Conservation (phyloP, 92 coral and sea anemone genomes). For the Zoanthus gigantus region DNA sequence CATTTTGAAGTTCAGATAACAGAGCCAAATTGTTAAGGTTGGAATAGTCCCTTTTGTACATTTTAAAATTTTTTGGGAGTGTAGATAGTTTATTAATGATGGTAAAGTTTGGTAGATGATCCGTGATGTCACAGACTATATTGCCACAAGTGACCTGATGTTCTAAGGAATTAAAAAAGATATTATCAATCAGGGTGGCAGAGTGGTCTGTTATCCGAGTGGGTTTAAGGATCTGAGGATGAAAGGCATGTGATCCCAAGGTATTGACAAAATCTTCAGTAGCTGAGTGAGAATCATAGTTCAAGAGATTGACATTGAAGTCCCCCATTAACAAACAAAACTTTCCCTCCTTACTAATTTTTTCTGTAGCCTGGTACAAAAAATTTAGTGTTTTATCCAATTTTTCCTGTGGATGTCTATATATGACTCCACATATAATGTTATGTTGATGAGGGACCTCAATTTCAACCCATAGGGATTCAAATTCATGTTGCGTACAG, state of each 20-base stretch:
- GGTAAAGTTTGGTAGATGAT: too few species aligned
- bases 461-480: slow-evolving; percentile 62
- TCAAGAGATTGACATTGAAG: too few species aligned
- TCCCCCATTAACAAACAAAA: slow-evolving; percentile 12
- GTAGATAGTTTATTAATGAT: too few species aligned
- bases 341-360: slow-evolving; percentile 41
- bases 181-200: too few species aligned
- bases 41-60: too few species aligned
- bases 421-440: slow-evolving; percentile 48
- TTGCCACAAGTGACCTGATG: too few species aligned
- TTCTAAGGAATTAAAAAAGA: too few species aligned
- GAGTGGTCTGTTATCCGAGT: too few species aligned
- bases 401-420: slow-evolving; percentile 47
- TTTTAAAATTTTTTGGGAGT: too few species aligned
- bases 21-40: too few species aligned
- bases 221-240: slow-evolving; percentile 62
- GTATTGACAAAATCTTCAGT: slow-evolving; percentile 64
- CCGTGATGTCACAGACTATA: too few species aligned
- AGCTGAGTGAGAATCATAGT: slow-evolving; percentile 44
- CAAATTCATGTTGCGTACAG: slow-evolving; percentile 35
- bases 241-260: slow-evolving; percentile 41
- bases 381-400: slow-evolving; percentile 18
- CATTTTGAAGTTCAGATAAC: too few species aligned
- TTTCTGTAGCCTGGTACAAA: slow-evolving; percentile 41
- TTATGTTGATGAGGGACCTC: not conserved